These are phyloP conservation scores for Caenorhabditis sp. DNA, from an alignment of 2,888 invertebrate species.

Conservation along the genomic window DNA sequence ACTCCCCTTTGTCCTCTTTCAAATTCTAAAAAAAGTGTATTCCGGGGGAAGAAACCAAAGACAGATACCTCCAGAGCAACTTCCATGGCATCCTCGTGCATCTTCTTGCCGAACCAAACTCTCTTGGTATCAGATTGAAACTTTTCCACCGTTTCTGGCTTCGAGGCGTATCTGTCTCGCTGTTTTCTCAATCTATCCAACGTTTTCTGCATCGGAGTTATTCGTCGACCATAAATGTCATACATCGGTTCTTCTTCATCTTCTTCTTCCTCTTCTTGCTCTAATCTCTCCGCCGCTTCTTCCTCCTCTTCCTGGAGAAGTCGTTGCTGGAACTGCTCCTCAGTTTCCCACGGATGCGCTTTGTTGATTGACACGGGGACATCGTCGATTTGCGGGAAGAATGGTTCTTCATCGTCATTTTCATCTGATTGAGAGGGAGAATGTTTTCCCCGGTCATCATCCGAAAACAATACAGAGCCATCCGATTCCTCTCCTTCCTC, in stretches of 20 bases:
- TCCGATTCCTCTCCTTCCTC: neutral
- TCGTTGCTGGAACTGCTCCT: constrained; percentile 17
- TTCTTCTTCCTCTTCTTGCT: constrained; percentile 3
- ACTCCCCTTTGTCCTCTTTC: neutral
- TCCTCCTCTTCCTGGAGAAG: constrained; percentile 11
- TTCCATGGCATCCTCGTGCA: neutral
- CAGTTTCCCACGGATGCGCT: constrained; percentile 40
- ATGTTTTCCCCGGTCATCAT: neutral
- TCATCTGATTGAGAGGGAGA: too few relatives aligned
- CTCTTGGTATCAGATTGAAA: neutral
- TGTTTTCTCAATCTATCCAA: constrained; percentile 4
- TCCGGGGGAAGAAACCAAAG: neutral
- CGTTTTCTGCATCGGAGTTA: constrained; percentile 20
- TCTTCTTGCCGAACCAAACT: constrained; percentile 14
- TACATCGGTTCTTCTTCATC: neutral
- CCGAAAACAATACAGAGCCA: constrained; percentile 20
- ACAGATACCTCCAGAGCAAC: constrained; percentile 11
- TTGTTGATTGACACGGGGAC: neutral
- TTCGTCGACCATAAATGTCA: neutral
- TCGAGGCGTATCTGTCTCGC: neutral
- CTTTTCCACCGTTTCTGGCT: constrained; percentile 6
- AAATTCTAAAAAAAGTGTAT: constrained; percentile 5
- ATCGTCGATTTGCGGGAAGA: constrained; percentile 21
- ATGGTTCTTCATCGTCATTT: constrained; percentile 5
- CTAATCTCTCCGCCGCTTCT: neutral